Evolutionary conservation across 2,888 invertebrate genomes (phyloP).

Genomic region (Leptinotarsa haldemani): DNA sequence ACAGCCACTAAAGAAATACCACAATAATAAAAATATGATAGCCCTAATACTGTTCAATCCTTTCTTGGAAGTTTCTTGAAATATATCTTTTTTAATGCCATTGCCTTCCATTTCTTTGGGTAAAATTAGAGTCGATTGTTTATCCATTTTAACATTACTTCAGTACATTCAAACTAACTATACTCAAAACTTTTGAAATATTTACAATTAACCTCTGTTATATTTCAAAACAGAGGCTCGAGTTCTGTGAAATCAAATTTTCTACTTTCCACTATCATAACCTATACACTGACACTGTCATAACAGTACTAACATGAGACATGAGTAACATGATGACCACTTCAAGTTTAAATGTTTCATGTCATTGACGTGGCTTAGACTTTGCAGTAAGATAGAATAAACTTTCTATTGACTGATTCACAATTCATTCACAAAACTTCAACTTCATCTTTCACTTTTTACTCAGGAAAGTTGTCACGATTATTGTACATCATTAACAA

Average conservation of each 20-base stretch:
- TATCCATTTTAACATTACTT: conserved; percentile 45
- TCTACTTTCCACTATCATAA: background rate
- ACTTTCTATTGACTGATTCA: too few relatives aligned
- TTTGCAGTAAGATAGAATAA: too few relatives aligned
- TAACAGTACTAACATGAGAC: too few relatives aligned
- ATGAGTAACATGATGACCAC: background rate
- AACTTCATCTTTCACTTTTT: too few relatives aligned
- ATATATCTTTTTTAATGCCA: conserved; percentile 43
- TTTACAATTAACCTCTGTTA: background rate
- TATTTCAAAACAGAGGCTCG: background rate
- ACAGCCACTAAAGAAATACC: conserved; percentile 83
- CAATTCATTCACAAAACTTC: too few relatives aligned
- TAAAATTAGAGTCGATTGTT: conserved; percentile 30
- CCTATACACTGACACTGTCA: too few relatives aligned
- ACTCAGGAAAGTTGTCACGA: too few relatives aligned
- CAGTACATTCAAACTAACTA: conserved; percentile 8
- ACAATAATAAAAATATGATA: conserved; percentile 72
- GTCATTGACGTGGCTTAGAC: background rate
- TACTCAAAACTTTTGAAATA: background rate
- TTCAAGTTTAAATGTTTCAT: background rate
- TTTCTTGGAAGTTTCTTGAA: conserved; percentile 44
- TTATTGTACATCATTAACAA: too few relatives aligned
- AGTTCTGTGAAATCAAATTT: background rate
- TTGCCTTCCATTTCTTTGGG: conserved; percentile 45
- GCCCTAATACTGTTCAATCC: conserved; percentile 73